Evolutionary conservation across 2,113 vertebrate species (phyloP).

Genomic region (Etheostoma cragini): DNA sequence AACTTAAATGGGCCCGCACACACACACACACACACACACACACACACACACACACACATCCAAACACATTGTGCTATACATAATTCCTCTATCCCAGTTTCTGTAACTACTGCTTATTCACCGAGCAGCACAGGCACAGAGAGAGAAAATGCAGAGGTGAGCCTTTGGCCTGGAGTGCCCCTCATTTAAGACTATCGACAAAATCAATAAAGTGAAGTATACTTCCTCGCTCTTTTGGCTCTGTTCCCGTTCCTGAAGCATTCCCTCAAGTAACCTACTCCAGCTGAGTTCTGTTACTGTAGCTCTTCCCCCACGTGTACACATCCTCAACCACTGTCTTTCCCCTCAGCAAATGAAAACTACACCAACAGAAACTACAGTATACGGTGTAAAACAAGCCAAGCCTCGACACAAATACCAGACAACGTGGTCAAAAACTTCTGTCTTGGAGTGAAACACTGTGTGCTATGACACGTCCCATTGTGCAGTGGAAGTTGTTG

Average conservation of each 20-base stretch:
- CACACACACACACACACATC: slow-evolving; percentile 14
- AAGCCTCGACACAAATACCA: slow-evolving; percentile 27
- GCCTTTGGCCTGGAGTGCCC: slow-evolving; percentile 84
- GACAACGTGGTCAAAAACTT: slow-evolving; percentile 32
- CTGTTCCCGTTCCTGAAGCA: slow-evolving; percentile 73
- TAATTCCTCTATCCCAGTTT: slow-evolving; percentile 32
- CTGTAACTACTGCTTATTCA: slow-evolving; percentile 61
- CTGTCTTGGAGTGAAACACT: slow-evolving; percentile 14
- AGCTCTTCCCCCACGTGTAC: slow-evolving; percentile 71
- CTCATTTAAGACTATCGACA: slow-evolving; percentile 87
- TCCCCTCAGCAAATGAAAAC: slow-evolving; percentile 70
- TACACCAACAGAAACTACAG: slow-evolving; percentile 60
- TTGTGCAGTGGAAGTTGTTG: neutral
- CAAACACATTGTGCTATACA: neutral
- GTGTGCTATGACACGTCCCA: neutral
- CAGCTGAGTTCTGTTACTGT: slow-evolving; percentile 80
- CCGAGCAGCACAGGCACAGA: slow-evolving; percentile 47
- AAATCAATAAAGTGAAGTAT: slow-evolving; percentile 88
- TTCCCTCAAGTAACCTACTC: slow-evolving; percentile 74
- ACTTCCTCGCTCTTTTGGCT: slow-evolving; percentile 82
- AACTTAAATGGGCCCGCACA: slow-evolving; percentile 5
- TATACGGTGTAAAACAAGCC: slow-evolving; percentile 48
- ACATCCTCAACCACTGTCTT: slow-evolving; percentile 63
- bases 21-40: slow-evolving; percentile 22
- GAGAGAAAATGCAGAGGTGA: slow-evolving; percentile 77